Evolutionary conservation across 2,888 invertebrate genomes (phyloP), one percentile per base, ranked within the genome.

Genomic region (Apodemia zela): DNA sequence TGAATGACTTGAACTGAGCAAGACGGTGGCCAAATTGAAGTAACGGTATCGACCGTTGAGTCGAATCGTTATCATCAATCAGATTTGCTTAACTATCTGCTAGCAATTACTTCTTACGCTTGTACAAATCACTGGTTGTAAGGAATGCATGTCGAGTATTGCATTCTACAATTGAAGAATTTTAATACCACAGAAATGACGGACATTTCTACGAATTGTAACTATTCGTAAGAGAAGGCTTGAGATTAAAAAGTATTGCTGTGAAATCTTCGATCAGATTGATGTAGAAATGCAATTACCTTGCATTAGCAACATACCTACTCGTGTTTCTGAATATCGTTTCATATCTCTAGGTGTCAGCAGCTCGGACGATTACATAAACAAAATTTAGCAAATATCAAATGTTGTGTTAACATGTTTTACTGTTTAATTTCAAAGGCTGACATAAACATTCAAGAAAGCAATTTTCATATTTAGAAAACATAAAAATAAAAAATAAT

Each of bases 11-110:
- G 69, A 70, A 73, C 77, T 75, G 78, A 76, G 80, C 81, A 81
- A 74, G 76, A 81, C 87, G 78, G 87, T 88, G 89, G 87, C 85
- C 85, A 88, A 89, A 88, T 86, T 81, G 83, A 86, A 82, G 77
- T 88, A 90, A 91, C 90, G 90, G 90, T 83, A 83, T 78, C 71
- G 65, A 74, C 71, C 68, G 72, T 71, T 73, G 68, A 69, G 73
- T 72, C 75, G 75, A 83, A 85, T 88, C 79, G 85, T 89, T 85
- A 90, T 89, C 91, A 86, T 89, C 85, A 82, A 89, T 90, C 89
- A 89, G 87, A 85, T 89, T 88, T 89, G 87, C 88, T 86, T 88
- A 90, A 90, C 87, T 80, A 87, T 87, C 80, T 85, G 82, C 83
- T 85, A 84, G 81, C 85, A 87, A 87, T 88, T 87, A 85, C 82